phyloP scores from a whole-genome alignment of 2,113 vertebrate genomes.

The Thunnus maccoyii region DNA sequence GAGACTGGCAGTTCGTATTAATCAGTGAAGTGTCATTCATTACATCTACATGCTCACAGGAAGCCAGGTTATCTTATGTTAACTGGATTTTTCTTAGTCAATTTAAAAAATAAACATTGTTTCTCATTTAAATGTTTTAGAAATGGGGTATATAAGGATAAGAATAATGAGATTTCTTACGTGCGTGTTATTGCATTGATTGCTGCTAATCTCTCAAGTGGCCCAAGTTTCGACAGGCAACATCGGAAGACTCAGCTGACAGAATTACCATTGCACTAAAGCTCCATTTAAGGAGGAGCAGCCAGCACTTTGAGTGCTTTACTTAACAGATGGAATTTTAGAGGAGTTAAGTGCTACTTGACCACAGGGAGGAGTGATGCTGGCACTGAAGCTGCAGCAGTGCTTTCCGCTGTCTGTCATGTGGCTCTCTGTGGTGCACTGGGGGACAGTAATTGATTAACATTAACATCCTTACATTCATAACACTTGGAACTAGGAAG shows the following conservation, averaged over 20 bases:
- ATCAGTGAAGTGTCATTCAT: constrained; percentile 1
- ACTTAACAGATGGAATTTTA: background rate
- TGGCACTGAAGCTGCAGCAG: background rate
- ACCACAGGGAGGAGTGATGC: constrained; percentile 9
- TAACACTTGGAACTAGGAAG: background rate
- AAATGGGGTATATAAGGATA: background rate
- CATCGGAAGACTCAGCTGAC: background rate
- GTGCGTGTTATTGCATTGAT: background rate
- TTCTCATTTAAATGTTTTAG: background rate
- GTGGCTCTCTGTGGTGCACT: background rate
- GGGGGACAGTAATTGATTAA: background rate
- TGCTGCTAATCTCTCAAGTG: background rate
- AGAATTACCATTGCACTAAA: background rate
- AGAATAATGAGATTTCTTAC: background rate
- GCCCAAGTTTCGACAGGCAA: background rate
- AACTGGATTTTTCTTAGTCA: background rate
- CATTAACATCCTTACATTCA: background rate
- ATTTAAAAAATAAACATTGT: background rate
- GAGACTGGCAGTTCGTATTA: constrained; percentile 9
- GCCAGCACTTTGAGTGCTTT: background rate
- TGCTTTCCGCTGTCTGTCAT: background rate
- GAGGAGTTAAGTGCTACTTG: constrained; percentile 4
- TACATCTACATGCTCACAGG: background rate
- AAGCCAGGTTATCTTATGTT: background rate
- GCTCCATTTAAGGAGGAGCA: background rate